Evolutionary conservation across 2,797 vertebrate species (phyloP), one percentile per base, ranked within the genome.

Genomic region (Semaprochilodus insignis): DNA sequence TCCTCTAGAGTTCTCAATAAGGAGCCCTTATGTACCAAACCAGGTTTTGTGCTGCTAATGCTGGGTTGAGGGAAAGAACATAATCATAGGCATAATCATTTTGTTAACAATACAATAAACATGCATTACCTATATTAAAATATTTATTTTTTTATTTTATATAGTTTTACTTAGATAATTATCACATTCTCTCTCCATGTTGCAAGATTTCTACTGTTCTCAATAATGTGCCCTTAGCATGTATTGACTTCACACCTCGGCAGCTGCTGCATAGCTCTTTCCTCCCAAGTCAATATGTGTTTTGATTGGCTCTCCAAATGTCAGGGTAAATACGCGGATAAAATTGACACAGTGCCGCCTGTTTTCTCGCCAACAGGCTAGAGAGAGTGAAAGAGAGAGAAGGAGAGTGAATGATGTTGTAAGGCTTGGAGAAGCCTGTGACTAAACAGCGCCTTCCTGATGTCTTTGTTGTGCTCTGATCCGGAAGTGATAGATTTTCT

Each of bases 401-500:
- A 40, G 55, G 51, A 36, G 81, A 69, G 74, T n/a, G 48, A 80
- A 23, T 2, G 44, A 77, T 21, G 10, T 19, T 55, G 17, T 19
- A 27, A 67, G 54, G 72, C 67, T 76, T 76, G 27, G 74, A 85
- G 48, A 62, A 80, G 75, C 76, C 51, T 21, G 27, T 74, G 73
- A 77, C 84, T 82, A 62, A 59, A 85, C 74, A 63, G 54, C 74
- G 51, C 86, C 83, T 51, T n/a, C 31, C 17, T 75, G 25, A 83
- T 81, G 80, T 73, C 54, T 84, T 79, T 77, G 62, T 80, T 72
- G 74, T 67, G 81, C 65, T 63, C 59, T 87, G 85, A 85, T 78
- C 74, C 54, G 34, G 81, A 85, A 85, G 77, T 82, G 77, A 87
- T 82, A 27, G 69, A 74, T 83, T 85, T 67, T 71, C 73, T 77